Evolutionary conservation across 2,113 vertebrate genomes (phyloP), one percentile per base, ranked within the genome.

Genomic region (Solenodon paradoxus): DNA sequence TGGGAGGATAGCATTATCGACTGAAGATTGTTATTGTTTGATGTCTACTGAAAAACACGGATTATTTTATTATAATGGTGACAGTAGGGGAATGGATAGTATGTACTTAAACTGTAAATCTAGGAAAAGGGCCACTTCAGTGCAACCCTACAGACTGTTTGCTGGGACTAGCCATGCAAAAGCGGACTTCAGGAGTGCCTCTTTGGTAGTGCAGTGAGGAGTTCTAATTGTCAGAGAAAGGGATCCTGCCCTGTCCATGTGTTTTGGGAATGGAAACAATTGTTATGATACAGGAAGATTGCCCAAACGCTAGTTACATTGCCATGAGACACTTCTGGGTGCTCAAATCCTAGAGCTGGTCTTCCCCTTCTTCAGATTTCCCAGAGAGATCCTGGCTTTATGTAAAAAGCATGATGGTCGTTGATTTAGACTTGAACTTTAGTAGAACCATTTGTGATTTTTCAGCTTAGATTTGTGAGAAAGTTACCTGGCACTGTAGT

Each of bases 241-340:
- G 42, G 10, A n/a, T n/a, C n/a, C n/a, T n/a, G n/a, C 32, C 55
- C 13, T 8, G 2, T 30, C 45, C 16, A 19, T 4, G 0, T 47
- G 40, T 16, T 47, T 71, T 88, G 15, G 66, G 42, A 61, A 42
- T 47, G 47, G 75, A 90, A 78, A 13, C 55, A 61, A 3, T 30
- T 78, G 13, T 51, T 38, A 19, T 38, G 10, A 53, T 94, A 5
- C 4, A 72, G 53, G 32, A 79, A 35, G 78, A 81, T 30, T 30
- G 5, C 47, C 47, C 26, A 57, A 30, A 66, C 22, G 32, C 79
- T 12, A 2, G 0, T 75, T 83, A 5, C 12, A 35, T n/a, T 15
- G 24, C 7, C 7, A 2, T 7, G 24, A 63, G 30, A 12, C 22
- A 24, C 45, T 79, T 74, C 28, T 20, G n/a, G 35, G 32, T 45